Conservation (phyloP, 1,140 invertebrate genomes). For the Helicoverpa armigera region DNA sequence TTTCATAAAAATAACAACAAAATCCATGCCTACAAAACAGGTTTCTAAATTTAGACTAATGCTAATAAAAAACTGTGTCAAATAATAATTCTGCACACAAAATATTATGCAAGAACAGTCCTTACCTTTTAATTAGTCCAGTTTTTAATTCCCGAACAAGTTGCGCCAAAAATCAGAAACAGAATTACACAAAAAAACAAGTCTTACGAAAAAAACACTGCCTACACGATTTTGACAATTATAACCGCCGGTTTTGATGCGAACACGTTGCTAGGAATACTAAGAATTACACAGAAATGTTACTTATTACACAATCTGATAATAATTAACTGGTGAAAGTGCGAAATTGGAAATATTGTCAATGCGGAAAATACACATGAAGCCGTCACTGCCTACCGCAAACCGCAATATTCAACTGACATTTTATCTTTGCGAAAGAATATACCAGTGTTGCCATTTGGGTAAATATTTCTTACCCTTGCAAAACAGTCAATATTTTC, state of each 20-base stretch:
- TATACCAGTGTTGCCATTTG: conserved; percentile 38
- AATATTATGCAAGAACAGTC: not conserved
- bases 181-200: conserved; percentile 76
- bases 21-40: not conserved
- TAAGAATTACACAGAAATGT: conserved; percentile 5
- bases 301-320: conserved; percentile 57
- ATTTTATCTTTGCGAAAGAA: conserved; percentile 40
- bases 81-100: not conserved
- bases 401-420: conserved; percentile 74
- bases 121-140: conserved; percentile 66
- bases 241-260: conserved; percentile 1
- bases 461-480: not conserved
- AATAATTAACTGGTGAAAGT: conserved; percentile 70
- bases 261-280: conserved; percentile 27
- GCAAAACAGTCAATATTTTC: not conserved
- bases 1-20: conserved; percentile 7
- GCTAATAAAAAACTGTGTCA: not conserved
- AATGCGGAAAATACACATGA: conserved; percentile 54
- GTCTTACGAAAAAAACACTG: conserved; percentile 68
- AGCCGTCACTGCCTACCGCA: conserved; percentile 63
- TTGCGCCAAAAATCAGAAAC: conserved; percentile 65
- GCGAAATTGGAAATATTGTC: conserved; percentile 63
- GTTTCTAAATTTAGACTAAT: conserved; percentile 52
- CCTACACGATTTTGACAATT: conserved; percentile 46
- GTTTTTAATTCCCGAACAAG: conserved; percentile 56